Base-by-base conservation (phyloP, 2,888 invertebrate genomes). In the Tethea ocularis region DNA sequence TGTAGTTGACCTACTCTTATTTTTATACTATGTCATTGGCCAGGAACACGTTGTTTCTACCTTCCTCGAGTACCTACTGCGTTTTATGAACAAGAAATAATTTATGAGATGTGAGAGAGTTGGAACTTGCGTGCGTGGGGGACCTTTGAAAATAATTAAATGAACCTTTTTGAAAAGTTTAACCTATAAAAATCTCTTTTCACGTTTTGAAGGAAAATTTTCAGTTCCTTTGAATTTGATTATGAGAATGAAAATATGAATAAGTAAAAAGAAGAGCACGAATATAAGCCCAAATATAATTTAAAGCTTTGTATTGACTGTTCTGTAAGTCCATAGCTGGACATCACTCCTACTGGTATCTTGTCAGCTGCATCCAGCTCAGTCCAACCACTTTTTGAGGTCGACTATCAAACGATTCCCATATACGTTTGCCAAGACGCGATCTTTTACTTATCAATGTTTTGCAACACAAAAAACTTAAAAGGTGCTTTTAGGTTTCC, bases 61-160 rank as follows among this genome's bases (percentile, higher is more conserved):
- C 54, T 33, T 22, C 6, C 52, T 29, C 22, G 20, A 33, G 54
- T 22, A 54, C n/a, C n/a, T n/a, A n/a, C 54, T 33, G 54, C 20
- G 33, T 54, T 54, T 54, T 54, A 54, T 33, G 6, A 54, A 33
- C 7, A 22, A 20, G 54, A 20, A 33, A 54, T 54, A 33, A 36
- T 33, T 33, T 36, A 54, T 54, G 22, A 20, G 36, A 3, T 11
- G 10, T 46, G 17, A 46, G 46, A 17, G 46, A 20, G 33, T 20
- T 54, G 33, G 24, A 33, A 54, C 15, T 20, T 33, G 33, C 54
- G 17, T 54, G 46, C 20, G 22, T 54, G 33, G 20, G 26, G 6
- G 41, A 17, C 41, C 41, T 46, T 46, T 46, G 46, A 20, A 7
- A 20, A 17, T 17, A 20, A 46, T 46, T 33, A 33, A 46, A n/a